These are phyloP conservation scores for Alectura lathami DNA, from an alignment of 2,113 vertebrate genomes.

Conservation along the genomic window DNA sequence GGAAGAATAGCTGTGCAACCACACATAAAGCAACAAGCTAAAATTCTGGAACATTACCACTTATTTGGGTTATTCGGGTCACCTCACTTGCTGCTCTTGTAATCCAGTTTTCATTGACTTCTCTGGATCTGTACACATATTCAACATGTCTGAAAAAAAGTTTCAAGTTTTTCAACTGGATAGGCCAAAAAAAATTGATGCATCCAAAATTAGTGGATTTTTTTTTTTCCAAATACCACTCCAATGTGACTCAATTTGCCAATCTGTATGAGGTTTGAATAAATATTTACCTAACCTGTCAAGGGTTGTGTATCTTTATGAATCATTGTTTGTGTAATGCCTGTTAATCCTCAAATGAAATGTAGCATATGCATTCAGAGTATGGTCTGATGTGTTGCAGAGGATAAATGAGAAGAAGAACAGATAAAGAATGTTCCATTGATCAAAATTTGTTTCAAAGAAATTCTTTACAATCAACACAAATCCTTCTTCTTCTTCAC, in stretches of 20 bases:
- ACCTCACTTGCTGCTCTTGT: neutral
- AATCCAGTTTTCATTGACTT: neutral
- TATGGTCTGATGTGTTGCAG: neutral
- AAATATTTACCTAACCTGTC: conserved; percentile 19
- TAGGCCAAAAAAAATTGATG: neutral
- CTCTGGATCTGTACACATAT: neutral
- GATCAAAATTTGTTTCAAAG: neutral
- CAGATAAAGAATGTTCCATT: neutral
- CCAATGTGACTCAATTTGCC: conserved; percentile 14
- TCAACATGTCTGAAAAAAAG: neutral
- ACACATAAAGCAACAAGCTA: neutral
- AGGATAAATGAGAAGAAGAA: neutral
- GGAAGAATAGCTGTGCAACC: neutral
- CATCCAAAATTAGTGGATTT: neutral
- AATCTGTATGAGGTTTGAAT: neutral
- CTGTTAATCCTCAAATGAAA: conserved; percentile 13
- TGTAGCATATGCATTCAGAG: neutral
- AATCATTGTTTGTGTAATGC: conserved; percentile 32
- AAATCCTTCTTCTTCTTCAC: neutral
- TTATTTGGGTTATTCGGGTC: neutral
- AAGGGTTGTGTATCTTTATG: conserved; percentile 17
- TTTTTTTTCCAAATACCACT: neutral
- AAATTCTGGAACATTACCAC: neutral
- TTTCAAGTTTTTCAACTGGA: neutral
- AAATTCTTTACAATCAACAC: neutral